Percentiles rank a stretch among this genome's conserved stretches.
These are phyloP conservation scores for Patella caerulea DNA, from an alignment of 2,888 invertebrate species.

Conservation along the genomic window DNA sequence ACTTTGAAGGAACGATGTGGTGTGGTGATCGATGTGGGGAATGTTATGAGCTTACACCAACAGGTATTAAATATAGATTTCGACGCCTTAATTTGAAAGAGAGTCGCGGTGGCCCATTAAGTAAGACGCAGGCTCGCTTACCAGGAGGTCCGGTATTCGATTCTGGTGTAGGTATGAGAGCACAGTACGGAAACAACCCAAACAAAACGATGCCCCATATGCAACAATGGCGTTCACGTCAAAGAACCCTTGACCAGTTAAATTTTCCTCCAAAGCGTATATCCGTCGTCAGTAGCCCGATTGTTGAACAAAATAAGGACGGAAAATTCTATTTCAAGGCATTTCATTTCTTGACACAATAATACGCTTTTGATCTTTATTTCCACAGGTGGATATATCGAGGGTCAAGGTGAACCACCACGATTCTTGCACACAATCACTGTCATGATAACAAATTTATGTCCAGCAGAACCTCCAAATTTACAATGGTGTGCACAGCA, in stretches of 20 bases:
- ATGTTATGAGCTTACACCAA: slow-evolving; percentile 55
- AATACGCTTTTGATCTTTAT: not conserved
- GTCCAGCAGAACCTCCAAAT: slow-evolving; percentile 50
- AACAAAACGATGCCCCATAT: too few species aligned
- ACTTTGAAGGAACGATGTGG: slow-evolving; percentile 38
- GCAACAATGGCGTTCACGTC: too few species aligned
- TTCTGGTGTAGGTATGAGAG: too few species aligned
- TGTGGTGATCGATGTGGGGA: slow-evolving; percentile 53
- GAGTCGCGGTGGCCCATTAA: too few species aligned
- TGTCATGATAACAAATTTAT: slow-evolving; percentile 58
- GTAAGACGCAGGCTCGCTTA: too few species aligned
- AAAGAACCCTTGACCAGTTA: too few species aligned
- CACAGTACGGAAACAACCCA: too few species aligned
- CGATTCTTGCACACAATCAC: slow-evolving; percentile 31
- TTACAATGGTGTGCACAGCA: slow-evolving; percentile 52
- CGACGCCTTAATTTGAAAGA: too few species aligned
- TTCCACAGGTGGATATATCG: slow-evolving; percentile 51
- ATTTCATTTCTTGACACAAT: not conserved
- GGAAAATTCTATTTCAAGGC: not conserved
- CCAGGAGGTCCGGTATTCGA: too few species aligned
- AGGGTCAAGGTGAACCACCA: slow-evolving; percentile 42
- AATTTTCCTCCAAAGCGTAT: too few species aligned
- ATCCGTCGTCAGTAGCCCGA: too few species aligned
- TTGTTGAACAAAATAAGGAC: too few species aligned
- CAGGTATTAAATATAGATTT: slow-evolving; percentile 32